Percentiles rank a stretch among this genome's conserved stretches.
Evolutionary conservation across 2,797 vertebrate species (phyloP).

Genomic region (Pristis pectinata): DNA sequence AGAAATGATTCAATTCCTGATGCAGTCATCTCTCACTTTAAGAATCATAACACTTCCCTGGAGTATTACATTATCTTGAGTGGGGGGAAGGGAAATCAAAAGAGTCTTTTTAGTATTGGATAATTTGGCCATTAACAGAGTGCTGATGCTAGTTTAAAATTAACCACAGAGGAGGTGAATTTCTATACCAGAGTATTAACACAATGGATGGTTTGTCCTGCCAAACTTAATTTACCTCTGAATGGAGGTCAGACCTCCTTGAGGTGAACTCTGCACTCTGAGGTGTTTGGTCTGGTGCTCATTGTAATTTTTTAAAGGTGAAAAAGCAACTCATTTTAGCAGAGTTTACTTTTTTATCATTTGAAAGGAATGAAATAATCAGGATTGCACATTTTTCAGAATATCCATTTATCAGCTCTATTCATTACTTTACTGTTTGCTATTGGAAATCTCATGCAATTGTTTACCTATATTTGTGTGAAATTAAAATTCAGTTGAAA

Average conservation of each 20-base stretch:
- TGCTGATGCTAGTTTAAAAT: not conserved
- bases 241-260: not conserved
- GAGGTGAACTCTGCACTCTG: not conserved
- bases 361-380: not conserved
- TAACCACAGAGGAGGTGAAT: not conserved
- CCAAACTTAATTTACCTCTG: not conserved
- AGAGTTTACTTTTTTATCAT: not conserved
- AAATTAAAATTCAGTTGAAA: conserved; percentile 62
- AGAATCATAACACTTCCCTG: not conserved
- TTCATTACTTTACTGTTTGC: conserved; percentile 50
- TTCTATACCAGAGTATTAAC: conserved; percentile 6
- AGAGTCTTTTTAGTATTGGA: conserved; percentile 7
- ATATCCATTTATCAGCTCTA: conserved; percentile 6
- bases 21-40: conserved; percentile 2
- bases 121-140: conserved; percentile 12
- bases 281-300: not conserved
- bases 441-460: conserved; percentile 64
- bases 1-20: conserved; percentile 14
- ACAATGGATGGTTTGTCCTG: not conserved
- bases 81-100: conserved; percentile 3
- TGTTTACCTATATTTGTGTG: conserved; percentile 50
- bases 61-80: conserved; percentile 3
- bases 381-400: not conserved
- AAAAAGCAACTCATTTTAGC: not conserved
- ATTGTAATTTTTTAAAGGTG: not conserved